Evolutionary conservation across 1,140 invertebrate species (phyloP).

Genomic region (Eurosta solidaginis): DNA sequence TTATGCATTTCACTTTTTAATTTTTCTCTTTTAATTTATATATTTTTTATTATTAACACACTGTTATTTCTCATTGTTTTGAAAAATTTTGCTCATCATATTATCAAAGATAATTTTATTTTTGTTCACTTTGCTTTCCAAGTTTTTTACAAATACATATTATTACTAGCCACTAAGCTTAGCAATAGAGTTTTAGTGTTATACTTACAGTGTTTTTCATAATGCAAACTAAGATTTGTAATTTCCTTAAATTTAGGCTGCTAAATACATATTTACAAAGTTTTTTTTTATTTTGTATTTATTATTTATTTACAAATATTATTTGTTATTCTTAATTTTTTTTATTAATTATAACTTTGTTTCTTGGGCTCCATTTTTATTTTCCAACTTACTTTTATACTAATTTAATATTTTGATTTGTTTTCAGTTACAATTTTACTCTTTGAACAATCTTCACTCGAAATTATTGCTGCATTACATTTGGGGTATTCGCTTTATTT

Average conservation of each 20-base stretch:
- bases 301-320: not conserved
- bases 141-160: conserved; percentile 4
- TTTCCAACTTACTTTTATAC: conserved; percentile 1
- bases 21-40: not conserved
- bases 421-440: conserved; percentile 8
- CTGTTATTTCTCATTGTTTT: not conserved
- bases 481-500: conserved; percentile 8
- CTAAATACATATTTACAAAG: conserved; percentile 22
- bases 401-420: conserved; percentile 2
- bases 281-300: not conserved
- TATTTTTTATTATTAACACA: not conserved
- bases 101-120: not conserved
- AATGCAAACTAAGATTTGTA: not conserved
- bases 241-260: not conserved
- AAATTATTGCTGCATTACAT: not conserved
- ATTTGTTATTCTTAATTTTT: not conserved
- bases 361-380: not conserved
- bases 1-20: not conserved
- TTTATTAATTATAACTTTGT: conserved; percentile 23
- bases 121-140: not conserved
- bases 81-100: not conserved
- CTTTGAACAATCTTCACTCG: no score
- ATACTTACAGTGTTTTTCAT: no score
- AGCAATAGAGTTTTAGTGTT: no score
- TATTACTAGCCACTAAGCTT: not conserved